Conservation (phyloP, 2,888 invertebrate genomes). For the Ephialtes manifestator region DNA sequence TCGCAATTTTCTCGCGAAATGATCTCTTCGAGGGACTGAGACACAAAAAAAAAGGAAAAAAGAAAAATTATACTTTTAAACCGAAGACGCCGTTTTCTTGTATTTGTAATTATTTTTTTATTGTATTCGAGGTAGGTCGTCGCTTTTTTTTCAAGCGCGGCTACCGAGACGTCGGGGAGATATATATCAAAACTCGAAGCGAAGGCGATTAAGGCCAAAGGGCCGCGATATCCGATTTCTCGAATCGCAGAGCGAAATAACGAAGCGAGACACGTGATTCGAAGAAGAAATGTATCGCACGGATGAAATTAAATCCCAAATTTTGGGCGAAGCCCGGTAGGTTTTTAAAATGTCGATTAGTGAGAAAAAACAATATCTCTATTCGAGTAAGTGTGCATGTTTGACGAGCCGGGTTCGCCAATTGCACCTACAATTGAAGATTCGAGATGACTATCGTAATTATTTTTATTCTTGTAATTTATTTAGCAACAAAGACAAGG, state of each 20-base stretch:
- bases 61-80: slow-evolving; percentile 62
- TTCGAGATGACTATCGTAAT: slow-evolving; percentile 58
- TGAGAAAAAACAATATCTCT: slow-evolving; percentile 23
- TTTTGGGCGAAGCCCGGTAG: slow-evolving; percentile 4
- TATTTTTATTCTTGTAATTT: slow-evolving; percentile 70
- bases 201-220: slow-evolving; percentile 14
- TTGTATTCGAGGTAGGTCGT: slow-evolving; percentile 63
- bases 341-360: slow-evolving; percentile 22
- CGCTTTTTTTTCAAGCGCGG: slow-evolving; percentile 63
- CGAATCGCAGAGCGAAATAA: slow-evolving; percentile 20
- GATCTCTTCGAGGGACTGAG: slow-evolving; percentile 80
- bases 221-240: slow-evolving; percentile 44
- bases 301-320: not conserved
- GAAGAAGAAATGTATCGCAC: slow-evolving; percentile 9
- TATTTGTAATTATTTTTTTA: slow-evolving; percentile 65
- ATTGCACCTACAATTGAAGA: slow-evolving; percentile 32
- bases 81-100: slow-evolving; percentile 65
- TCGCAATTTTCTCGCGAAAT: slow-evolving; percentile 74
- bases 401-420: slow-evolving; percentile 49
- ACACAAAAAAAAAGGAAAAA: slow-evolving; percentile 62
- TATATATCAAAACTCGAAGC: slow-evolving; percentile 45
- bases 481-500: slow-evolving; percentile 66
- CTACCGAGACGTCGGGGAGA: slow-evolving; percentile 54
- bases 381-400: slow-evolving; percentile 9
- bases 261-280: slow-evolving; percentile 26